Base-by-base conservation (phyloP, 1,140 invertebrate species). In the Pseudomyrmex cubaensis region DNA sequence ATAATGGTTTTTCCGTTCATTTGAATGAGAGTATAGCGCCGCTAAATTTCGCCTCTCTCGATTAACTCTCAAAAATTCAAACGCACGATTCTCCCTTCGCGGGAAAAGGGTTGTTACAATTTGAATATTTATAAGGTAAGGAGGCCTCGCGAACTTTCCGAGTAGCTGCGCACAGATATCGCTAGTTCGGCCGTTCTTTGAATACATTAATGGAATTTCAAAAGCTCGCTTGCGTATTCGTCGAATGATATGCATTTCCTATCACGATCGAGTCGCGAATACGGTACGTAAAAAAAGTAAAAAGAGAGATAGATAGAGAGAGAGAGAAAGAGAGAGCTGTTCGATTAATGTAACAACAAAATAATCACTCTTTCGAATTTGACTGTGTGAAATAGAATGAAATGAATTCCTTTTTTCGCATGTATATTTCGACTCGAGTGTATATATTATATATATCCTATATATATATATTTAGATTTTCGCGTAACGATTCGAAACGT, bases 61-160 rank as follows among this genome's bases (percentile, higher is more conserved):
- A 89, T 89, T 89, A 90, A 84, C 76, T 61, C 64, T 82, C 85
- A 85, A 89, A 90, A 91, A 91, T 90, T 90, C 90, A 75, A 66
- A 63, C 84, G 85, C 89, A 88, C 89, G 90, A 87, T 64, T 84
- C 76, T 77, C 64, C 61, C 63, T 50, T 74, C 46, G 54, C 73
- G 54, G 44, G 72, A 56, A 88, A 85, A 83, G 88, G 86, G 62
- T 88, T 85, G 63, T 50, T 12, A 52, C 86, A 61, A 88, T 87
- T 88, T 90, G 87, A 91, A 91, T 91, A 91, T 91, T 91, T 91
- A 91, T 91, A 87, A 90, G 86, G 84, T 67, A 78, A 78, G 82
- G 59, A 84, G 85, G 78, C 75, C 72, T 74, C 75, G 75, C 80
- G 50, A 90, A 89, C 87, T 90, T 76, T 25, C 76, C 72, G 88